Percentiles rank a stretch among this genome's conserved stretches.
phyloP scores from a whole-genome alignment of 2,888 invertebrate species.

The Habrosyne pyritoides region DNA sequence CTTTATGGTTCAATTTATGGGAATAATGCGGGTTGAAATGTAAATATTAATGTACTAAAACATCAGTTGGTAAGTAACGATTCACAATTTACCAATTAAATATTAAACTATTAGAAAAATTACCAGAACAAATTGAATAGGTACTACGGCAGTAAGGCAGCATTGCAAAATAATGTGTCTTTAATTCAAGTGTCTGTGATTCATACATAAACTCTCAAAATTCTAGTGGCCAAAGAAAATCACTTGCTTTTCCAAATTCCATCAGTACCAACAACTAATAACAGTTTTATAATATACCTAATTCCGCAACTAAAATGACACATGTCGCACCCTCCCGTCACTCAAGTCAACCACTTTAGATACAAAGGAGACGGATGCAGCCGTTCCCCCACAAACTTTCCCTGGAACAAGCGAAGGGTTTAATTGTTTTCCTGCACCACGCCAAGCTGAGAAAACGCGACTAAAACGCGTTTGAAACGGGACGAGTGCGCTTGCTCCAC shows the following conservation, averaged over 20 bases:
- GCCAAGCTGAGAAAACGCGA: slow-evolving; percentile 65
- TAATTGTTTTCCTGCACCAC: slow-evolving; percentile 77
- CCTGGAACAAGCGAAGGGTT: slow-evolving; percentile 70
- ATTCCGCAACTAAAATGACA: slow-evolving; percentile 13
- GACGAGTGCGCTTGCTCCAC: slow-evolving; percentile 49
- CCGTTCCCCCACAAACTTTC: slow-evolving; percentile 64
- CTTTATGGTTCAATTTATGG: slow-evolving; percentile 30
- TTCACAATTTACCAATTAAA: too few species aligned
- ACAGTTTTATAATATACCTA: background rate
- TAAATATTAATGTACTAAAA: slow-evolving; percentile 17
- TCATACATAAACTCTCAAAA: background rate
- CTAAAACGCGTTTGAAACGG: slow-evolving; percentile 52
- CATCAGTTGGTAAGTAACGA: too few species aligned
- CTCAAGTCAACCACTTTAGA: slow-evolving; percentile 40
- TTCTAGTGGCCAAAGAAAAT: background rate
- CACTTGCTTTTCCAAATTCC: background rate
- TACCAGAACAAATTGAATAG: too few species aligned
- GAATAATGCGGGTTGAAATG: slow-evolving; percentile 18
- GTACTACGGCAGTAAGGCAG: too few species aligned
- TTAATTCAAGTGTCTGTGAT: too few species aligned
- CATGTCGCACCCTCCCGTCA: slow-evolving; percentile 33
- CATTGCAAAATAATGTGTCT: too few species aligned
- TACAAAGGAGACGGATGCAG: slow-evolving; percentile 70
- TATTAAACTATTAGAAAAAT: too few species aligned
- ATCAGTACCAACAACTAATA: background rate